These are phyloP conservation scores for Nycticebus coucang DNA, from an alignment of 2,113 vertebrate species.

Conservation along the genomic window DNA sequence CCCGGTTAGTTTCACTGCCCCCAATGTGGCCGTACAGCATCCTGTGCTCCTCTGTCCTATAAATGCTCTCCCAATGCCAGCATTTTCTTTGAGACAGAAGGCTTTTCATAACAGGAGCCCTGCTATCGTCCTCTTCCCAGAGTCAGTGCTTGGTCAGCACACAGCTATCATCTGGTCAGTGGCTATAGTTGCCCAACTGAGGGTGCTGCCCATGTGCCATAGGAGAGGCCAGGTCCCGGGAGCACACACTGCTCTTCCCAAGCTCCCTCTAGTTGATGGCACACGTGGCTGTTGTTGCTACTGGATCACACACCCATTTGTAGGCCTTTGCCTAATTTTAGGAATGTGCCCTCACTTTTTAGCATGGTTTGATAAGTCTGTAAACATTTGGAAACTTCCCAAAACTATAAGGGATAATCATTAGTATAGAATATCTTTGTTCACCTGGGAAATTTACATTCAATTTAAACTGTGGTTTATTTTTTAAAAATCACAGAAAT, in stretches of 20 bases:
- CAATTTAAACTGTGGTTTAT: not conserved
- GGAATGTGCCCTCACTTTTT: not conserved
- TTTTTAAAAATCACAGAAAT: not conserved
- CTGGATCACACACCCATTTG: not conserved
- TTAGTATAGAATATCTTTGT: not conserved
- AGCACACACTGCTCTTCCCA: rapidly evolving
- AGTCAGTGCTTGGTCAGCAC: not conserved
- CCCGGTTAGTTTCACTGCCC: no score
- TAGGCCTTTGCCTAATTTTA: not conserved
- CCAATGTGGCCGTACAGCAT: rapidly evolving
- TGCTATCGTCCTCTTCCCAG: no score
- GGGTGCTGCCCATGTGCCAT: rapidly evolving
- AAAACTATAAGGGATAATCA: not conserved
- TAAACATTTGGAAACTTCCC: not conserved
- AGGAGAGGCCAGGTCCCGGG: rapidly evolving
- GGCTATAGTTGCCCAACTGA: rapidly evolving
- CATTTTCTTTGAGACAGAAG: not conserved
- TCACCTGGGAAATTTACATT: not conserved
- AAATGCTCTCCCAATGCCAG: not conserved
- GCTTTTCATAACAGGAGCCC: not conserved
- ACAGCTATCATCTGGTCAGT: not conserved
- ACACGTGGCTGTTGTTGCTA: rapidly evolving
- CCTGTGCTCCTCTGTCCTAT: not conserved
- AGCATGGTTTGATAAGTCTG: not conserved
- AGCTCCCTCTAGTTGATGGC: not conserved